Conservation (phyloP, 2,113 vertebrate genomes). For the Spea bombifrons region DNA sequence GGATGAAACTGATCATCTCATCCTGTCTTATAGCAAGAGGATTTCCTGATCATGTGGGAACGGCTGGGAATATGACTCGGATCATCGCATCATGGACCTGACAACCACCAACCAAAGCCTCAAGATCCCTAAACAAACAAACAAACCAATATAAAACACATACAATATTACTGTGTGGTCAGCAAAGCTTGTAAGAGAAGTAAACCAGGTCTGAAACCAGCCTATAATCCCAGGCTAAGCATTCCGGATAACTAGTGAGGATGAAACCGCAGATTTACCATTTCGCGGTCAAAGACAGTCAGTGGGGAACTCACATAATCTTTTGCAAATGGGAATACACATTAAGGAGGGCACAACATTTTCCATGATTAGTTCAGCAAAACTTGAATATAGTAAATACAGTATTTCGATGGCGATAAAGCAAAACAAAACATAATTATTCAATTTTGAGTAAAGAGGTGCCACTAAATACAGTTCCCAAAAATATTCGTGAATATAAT, state of each 20-base stretch:
- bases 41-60: conserved; percentile 51
- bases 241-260: conserved; percentile 31
- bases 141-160: conserved; percentile 39
- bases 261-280: background rate
- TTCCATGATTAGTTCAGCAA: no score
- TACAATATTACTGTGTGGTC: conserved; percentile 33
- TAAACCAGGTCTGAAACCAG: conserved; percentile 48
- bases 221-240: conserved; percentile 21
- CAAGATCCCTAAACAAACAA: conserved; percentile 45
- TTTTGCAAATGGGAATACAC: no score
- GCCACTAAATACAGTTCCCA: no score
- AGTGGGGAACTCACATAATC: no score
- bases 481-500: no score
- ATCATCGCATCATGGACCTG: conserved; percentile 36
- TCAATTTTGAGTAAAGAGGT: no score
- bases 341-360: no score
- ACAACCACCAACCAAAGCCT: conserved; percentile 44
- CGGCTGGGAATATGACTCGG: conserved; percentile 21
- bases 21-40: conserved; percentile 41
- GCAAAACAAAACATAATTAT: no score
- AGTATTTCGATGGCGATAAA: no score
- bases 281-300: no score
- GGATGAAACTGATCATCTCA: conserved; percentile 44
- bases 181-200: conserved; percentile 24
- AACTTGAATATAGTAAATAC: no score